phyloP scores from a whole-genome alignment of 2,888 invertebrate genomes.

The Drosophila monieri region DNA sequence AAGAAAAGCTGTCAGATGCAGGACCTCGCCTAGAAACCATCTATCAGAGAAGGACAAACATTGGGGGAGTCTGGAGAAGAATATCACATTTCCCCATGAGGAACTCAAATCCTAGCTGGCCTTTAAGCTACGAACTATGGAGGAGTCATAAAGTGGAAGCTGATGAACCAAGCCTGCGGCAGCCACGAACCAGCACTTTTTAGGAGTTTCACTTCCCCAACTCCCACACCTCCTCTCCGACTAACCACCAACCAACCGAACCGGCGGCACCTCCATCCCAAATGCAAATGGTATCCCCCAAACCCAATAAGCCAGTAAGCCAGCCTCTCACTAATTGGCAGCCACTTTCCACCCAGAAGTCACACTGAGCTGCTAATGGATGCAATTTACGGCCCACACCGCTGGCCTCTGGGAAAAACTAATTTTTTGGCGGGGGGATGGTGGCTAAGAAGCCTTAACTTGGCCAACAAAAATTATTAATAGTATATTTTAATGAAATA shows the following conservation, averaged over 20 bases:
- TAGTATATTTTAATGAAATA: no score
- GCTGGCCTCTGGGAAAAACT: constrained; percentile 54
- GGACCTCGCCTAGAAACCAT: constrained; percentile 41
- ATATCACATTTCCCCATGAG: background rate
- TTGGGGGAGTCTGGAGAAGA: constrained; percentile 1
- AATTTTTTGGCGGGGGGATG: constrained; percentile 58
- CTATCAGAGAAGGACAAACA: constrained; percentile 57
- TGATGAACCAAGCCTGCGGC: constrained; percentile 14
- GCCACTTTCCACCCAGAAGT: constrained; percentile 70
- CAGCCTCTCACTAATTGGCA: constrained; percentile 65
- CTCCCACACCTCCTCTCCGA: background rate
- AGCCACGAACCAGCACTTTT: constrained; percentile 23
- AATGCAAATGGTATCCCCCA: constrained; percentile 59
- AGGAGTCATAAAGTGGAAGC: background rate
- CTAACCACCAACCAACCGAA: constrained; percentile 1
- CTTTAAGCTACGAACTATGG: no score
- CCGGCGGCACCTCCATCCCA: constrained; percentile 1
- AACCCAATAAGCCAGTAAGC: background rate
- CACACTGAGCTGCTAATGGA: constrained; percentile 82
- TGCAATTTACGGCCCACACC: constrained; percentile 66
- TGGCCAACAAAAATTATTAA: background rate
- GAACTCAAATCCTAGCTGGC: constrained; percentile 17
- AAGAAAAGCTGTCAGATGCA: constrained; percentile 34
- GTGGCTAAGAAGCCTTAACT: background rate
- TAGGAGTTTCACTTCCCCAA: background rate